Evolutionary conservation across 2,888 invertebrate species (phyloP).

Genomic region (Theodoxus fluviatilis): DNA sequence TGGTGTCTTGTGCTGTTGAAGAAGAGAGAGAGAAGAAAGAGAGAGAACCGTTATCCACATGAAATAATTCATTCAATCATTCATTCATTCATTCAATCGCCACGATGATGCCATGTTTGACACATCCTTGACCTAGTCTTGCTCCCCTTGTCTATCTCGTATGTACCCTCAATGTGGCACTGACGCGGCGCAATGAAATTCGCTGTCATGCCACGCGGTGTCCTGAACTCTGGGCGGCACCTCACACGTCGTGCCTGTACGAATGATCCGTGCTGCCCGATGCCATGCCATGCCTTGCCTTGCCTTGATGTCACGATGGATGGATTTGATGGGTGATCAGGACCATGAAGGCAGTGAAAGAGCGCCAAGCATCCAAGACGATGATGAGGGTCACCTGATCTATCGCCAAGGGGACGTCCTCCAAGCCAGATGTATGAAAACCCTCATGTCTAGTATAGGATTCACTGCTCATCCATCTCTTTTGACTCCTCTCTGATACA

Average conservation of each 20-base stretch:
- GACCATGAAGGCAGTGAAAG: slow-evolving; percentile 38
- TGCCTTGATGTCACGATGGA: slow-evolving; percentile 60
- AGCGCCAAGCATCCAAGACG: slow-evolving; percentile 91
- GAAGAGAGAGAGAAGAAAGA: too few species aligned
- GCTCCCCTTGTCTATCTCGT: slow-evolving; percentile 48
- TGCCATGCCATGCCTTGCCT: slow-evolving; percentile 30
- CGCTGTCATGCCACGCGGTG: too few species aligned
- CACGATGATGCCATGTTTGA: slow-evolving; percentile 29
- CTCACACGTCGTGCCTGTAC: slow-evolving; percentile 30
- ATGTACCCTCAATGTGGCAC: slow-evolving; percentile 44
- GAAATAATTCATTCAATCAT: neutral
- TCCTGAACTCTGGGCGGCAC: too few species aligned
- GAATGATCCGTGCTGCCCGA: slow-evolving; percentile 27
- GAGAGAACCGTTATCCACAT: too few species aligned
- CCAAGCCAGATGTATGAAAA: slow-evolving; percentile 87
- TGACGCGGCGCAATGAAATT: too few species aligned
- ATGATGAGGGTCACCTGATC: slow-evolving; percentile 99
- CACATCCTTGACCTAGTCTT: slow-evolving; percentile 52
- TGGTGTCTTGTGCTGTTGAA: too few species aligned
- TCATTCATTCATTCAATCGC: neutral
- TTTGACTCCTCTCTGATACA: neutral
- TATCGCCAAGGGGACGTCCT: slow-evolving; percentile 99
- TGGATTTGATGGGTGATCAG: slow-evolving; percentile 55
- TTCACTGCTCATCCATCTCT: slow-evolving; percentile 22
- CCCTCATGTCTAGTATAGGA: slow-evolving; percentile 35